A percentile compares a stretch with the other conserved stretches of the same genome.
Evolutionary conservation across 2,113 vertebrate genomes (phyloP).

Genomic region (Myrmecophaga tridactyla): DNA sequence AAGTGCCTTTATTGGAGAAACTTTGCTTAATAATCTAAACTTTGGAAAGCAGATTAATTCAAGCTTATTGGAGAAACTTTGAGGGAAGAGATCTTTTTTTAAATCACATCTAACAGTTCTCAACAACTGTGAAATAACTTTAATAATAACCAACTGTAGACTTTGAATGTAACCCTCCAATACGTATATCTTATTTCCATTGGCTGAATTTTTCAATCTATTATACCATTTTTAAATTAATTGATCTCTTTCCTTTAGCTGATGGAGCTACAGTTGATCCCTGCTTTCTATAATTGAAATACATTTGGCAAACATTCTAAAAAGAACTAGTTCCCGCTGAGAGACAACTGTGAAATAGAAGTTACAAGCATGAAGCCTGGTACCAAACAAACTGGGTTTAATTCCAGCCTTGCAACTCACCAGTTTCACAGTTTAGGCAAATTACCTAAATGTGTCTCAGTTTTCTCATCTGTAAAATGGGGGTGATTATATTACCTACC

Average conservation of each 20-base stretch:
- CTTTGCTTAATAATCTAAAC: too few species aligned
- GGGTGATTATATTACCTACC: neutral
- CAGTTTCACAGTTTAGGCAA: neutral
- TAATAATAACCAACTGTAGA: neutral
- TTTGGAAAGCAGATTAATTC: too few species aligned
- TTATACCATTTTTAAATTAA: constrained; percentile 23
- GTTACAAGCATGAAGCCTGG: neutral
- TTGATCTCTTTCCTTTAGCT: neutral
- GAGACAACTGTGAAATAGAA: neutral
- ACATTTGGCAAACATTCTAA: neutral
- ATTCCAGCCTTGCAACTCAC: neutral
- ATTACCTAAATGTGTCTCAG: neutral
- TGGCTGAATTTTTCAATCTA: constrained; percentile 23
- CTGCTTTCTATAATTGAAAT: neutral
- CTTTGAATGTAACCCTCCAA: neutral
- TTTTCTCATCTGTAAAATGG: constrained; percentile 7
- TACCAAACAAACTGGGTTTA: neutral
- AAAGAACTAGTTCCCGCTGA: neutral
- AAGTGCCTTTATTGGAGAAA: neutral
- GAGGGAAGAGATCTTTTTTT: neutral
- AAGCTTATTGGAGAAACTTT: neutral
- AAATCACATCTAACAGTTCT: constrained; percentile 8
- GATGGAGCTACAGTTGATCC: neutral
- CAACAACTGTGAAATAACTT: constrained; percentile 30
- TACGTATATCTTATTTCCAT: neutral